These are phyloP conservation scores for Pionites leucogaster DNA, from an alignment of 2,113 vertebrate genomes.

Conservation along the genomic window DNA sequence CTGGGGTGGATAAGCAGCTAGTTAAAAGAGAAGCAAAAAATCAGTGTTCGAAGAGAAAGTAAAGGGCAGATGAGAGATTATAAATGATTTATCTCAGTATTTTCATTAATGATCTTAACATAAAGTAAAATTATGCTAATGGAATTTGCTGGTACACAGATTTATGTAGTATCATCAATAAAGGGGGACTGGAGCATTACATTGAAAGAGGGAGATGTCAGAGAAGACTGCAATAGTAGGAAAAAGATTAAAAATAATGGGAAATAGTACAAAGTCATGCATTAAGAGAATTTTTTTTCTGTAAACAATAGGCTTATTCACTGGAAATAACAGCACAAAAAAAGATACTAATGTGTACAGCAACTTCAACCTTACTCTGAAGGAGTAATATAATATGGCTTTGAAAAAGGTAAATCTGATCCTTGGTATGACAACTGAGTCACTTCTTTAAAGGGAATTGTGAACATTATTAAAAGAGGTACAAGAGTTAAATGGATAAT, in stretches of 20 bases:
- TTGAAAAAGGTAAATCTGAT: background rate
- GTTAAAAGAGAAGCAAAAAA: background rate
- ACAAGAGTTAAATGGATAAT: background rate
- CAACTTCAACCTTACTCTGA: background rate
- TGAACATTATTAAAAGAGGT: background rate
- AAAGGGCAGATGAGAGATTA: background rate
- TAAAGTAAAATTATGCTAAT: background rate
- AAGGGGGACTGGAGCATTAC: background rate
- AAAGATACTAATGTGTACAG: background rate
- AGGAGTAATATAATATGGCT: background rate
- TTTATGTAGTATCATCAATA: background rate
- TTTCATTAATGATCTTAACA: background rate
- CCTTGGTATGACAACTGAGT: background rate
- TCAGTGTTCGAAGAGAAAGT: background rate
- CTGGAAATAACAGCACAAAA: background rate
- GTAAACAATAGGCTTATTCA: background rate
- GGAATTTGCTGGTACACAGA: background rate
- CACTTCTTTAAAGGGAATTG: background rate
- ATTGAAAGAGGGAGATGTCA: background rate
- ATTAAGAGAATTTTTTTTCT: background rate
- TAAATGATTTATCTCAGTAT: background rate
- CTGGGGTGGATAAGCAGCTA: background rate
- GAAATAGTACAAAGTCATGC: background rate
- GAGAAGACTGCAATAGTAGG: background rate
- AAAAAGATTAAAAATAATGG: background rate